A percentile compares a stretch with the other conserved stretches of the same genome.
Conservation (phyloP, 2,888 invertebrate genomes). For the Busseola fusca region DNA sequence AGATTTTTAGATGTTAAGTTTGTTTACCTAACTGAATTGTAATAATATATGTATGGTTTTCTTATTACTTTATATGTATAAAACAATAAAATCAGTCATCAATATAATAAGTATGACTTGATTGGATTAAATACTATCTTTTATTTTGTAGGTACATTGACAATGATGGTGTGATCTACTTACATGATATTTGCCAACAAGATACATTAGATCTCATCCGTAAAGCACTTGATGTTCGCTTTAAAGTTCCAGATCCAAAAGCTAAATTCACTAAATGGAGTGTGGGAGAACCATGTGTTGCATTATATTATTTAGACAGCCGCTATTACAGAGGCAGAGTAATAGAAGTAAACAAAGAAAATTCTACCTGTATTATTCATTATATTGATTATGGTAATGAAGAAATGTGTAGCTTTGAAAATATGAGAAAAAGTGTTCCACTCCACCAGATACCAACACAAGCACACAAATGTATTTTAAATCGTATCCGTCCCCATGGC, state of each 20-base stretch:
- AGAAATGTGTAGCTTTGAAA: constrained; percentile 89
- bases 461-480: constrained; percentile 89
- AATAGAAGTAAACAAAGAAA: constrained; percentile 77
- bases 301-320: constrained; percentile 90
- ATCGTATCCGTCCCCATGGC: constrained; percentile 73
- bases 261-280: constrained; percentile 88
- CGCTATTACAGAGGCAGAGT: constrained; percentile 92
- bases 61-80: too few relatives aligned
- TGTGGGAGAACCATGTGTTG: constrained; percentile 91
- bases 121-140: background rate
- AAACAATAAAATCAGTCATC: too few relatives aligned
- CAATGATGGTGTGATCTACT: constrained; percentile 83
- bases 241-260: constrained; percentile 81
- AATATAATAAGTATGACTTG: background rate
- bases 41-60: too few relatives aligned
- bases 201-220: constrained; percentile 86
- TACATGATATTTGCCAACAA: constrained; percentile 76
- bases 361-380: constrained; percentile 86
- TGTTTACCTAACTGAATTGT: too few relatives aligned
- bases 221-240: constrained; percentile 83
- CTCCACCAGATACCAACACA: constrained; percentile 91
- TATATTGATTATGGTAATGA: constrained; percentile 96
- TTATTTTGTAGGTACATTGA: constrained; percentile 78
- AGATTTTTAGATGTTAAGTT: too few relatives aligned
- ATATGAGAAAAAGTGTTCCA: constrained; percentile 90